Evolutionary conservation across 2,888 invertebrate species (phyloP).

Genomic region (Cylindroiulus punctatus): DNA sequence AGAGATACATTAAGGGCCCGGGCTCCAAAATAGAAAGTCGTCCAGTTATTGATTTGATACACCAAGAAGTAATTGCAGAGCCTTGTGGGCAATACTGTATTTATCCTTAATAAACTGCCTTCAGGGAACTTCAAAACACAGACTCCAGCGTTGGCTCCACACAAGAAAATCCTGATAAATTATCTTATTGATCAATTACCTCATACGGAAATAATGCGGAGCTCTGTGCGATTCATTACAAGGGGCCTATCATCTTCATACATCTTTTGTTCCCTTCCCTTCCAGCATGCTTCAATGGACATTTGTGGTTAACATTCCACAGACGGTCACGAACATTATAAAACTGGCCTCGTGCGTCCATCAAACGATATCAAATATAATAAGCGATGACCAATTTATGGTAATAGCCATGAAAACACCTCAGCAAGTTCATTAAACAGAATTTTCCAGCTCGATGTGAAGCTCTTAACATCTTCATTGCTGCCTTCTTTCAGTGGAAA

Average conservation of each 20-base stretch:
- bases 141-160: too few species aligned
- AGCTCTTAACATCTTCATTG: too few species aligned
- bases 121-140: too few species aligned
- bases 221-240: not conserved
- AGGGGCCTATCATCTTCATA: not conserved
- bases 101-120: too few species aligned
- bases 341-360: not conserved
- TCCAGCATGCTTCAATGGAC: not conserved
- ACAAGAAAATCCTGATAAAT: not conserved
- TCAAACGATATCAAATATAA: not conserved
- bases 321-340: not conserved
- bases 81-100: too few species aligned
- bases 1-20: too few species aligned
- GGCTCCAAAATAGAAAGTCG: too few species aligned
- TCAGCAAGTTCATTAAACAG: too few species aligned
- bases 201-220: not conserved
- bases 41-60: too few species aligned
- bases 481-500: too few species aligned
- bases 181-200: constrained; percentile 29
- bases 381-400: not conserved
- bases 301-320: not conserved
- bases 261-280: not conserved
- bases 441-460: too few species aligned
- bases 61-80: too few species aligned
- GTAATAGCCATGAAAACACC: not conserved